These are phyloP conservation scores for Nothocercus julius DNA, from an alignment of 2,113 vertebrate species.

Conservation along the genomic window DNA sequence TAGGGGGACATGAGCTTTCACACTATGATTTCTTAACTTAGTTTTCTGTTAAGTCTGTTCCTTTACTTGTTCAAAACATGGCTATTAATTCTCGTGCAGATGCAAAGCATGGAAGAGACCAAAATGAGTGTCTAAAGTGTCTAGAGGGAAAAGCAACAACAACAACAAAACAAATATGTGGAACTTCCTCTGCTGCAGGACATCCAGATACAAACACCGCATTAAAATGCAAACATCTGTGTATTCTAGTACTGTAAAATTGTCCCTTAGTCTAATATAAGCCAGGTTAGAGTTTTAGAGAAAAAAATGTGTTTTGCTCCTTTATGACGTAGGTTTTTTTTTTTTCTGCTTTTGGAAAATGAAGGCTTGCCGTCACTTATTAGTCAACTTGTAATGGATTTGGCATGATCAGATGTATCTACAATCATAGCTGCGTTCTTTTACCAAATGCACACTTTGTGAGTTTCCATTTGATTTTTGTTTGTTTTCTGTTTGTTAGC, in stretches of 20 bases:
- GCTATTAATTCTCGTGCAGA: neutral
- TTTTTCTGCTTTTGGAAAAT: neutral
- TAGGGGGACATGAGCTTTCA: neutral
- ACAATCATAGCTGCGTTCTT: neutral
- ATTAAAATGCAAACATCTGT: neutral
- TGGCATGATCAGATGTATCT: neutral
- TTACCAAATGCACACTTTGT: neutral
- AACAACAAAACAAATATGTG: neutral
- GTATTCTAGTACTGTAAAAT: neutral
- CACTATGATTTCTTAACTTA: accelerated
- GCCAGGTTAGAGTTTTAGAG: neutral
- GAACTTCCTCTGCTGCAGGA: neutral
- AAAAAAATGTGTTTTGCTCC: neutral
- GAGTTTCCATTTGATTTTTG: neutral
- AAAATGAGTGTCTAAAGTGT: accelerated
- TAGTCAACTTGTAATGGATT: neutral
- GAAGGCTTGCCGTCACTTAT: neutral
- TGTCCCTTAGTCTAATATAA: neutral
- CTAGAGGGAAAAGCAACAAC: neutral
- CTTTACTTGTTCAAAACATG: neutral
- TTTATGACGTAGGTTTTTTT: neutral
- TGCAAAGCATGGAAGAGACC: neutral
- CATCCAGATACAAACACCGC: neutral
- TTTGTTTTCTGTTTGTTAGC: neutral
- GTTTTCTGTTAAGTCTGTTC: neutral